These are phyloP conservation scores for Micromys minutus DNA, from an alignment of 2,113 vertebrate genomes.

Conservation along the genomic window DNA sequence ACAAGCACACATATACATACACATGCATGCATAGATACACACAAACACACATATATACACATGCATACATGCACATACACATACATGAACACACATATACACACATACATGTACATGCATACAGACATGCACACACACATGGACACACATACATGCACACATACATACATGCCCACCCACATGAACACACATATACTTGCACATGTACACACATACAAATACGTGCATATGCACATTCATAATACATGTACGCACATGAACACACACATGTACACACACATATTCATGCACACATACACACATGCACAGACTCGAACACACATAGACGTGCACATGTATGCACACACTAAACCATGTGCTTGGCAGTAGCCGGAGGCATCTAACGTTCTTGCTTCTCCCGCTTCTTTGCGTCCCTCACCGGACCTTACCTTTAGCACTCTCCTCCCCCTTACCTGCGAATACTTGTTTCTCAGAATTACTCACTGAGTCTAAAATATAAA, in stretches of 20 bases:
- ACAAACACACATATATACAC: background rate
- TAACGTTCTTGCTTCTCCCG: background rate
- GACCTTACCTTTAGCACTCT: background rate
- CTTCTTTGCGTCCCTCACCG: background rate
- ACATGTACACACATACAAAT: background rate
- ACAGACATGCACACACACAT: background rate
- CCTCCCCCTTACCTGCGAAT: background rate
- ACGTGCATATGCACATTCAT: background rate
- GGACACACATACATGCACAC: fast-evolving
- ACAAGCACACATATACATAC: background rate
- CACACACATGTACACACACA: background rate
- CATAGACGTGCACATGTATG: fast-evolving
- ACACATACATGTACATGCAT: fast-evolving
- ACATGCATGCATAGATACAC: background rate
- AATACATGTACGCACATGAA: fast-evolving
- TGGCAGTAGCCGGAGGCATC: background rate
- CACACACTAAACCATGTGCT: background rate
- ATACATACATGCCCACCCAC: background rate
- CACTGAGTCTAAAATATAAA: constrained; percentile 18
- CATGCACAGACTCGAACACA: background rate
- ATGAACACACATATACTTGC: background rate
- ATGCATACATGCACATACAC: fast-evolving
- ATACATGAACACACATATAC: background rate
- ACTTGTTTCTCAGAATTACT: background rate
- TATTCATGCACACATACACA: background rate